Base-by-base conservation (phyloP, 2,113 vertebrate species). In the Catharus bicknelli region DNA sequence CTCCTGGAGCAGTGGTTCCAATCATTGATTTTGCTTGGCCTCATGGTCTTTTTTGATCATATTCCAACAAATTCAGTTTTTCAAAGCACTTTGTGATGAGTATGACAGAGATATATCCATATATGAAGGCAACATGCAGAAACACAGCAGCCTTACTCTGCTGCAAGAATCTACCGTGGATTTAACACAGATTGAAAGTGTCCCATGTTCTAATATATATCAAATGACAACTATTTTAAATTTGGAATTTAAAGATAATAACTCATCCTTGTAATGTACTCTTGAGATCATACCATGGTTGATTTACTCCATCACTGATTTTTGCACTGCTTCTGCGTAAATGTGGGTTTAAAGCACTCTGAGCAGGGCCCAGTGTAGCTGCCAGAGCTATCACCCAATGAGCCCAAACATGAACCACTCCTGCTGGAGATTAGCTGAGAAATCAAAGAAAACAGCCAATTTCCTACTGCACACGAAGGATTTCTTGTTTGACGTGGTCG, bases 381-480 rank as follows among this genome's bases (percentile, higher is more conserved):
- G 73, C 86, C 84, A 73, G 4, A 89, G 51, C 51, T 8, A 22
- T 29, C 87, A 54, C 29, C 2, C 4, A 43, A 9, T 0, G 16
- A 89, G 38, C 51, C 51, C 68, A 9, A 36, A n/a, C 1, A 2
- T 2, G 73, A 77, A 54, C 36, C 32, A 43, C 30, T 88, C 57
- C 59, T 73, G 64, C 59, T 36, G n/a, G 48, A 86, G 68, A 92
- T 72, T 16, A 80, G 68, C 51, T 66, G 51, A 77, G 77, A 66
- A 81, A 92, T 90, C 89, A 88, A 86, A 92, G 86, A 64, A 86
- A 90, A 69, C 51, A 83, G 76, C 30, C 67, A 14, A 43, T 89
- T 91, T 86, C 21, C 47, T 26, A 50, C 29, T 0, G 0, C 26
- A 53, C 43, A 22, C 16, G 36, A 61, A 81, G 47, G 50, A 66